phyloP scores from a whole-genome alignment of 2,888 invertebrate species.

The Periphyllus acericola region DNA sequence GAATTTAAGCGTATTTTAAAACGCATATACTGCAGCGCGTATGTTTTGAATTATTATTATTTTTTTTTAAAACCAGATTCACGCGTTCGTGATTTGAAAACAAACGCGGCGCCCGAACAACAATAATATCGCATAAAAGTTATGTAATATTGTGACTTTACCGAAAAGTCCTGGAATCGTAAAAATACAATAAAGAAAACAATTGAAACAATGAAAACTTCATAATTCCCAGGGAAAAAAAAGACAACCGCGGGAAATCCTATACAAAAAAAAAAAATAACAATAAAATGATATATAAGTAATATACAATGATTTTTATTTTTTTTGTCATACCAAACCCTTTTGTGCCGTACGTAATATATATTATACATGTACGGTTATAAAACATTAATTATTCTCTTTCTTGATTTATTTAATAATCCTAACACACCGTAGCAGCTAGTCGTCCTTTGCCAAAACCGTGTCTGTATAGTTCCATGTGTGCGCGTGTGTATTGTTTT shows the following conservation, averaged over 20 bases:
- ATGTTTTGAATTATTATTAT: background rate
- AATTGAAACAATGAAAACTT: constrained; percentile 34
- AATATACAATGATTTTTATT: background rate
- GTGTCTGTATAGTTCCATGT: background rate
- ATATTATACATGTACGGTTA: background rate
- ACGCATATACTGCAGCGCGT: background rate
- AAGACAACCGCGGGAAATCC: background rate
- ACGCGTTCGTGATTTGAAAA: background rate
- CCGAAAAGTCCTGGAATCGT: background rate
- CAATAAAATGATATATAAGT: background rate
- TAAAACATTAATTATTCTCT: constrained; percentile 15
- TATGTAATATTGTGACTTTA: background rate
- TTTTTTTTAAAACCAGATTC: constrained; percentile 2
- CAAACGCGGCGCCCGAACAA: background rate
- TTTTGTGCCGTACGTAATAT: background rate
- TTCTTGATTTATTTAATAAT: constrained; percentile 41
- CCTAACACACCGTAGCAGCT: constrained; percentile 50
- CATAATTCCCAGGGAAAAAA: background rate
- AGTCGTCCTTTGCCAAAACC: constrained; percentile 15
- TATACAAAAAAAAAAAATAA: background rate
- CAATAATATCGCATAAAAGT: background rate
- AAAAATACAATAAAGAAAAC: constrained; percentile 13
- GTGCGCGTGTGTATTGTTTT: background rate
- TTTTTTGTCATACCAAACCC: background rate
- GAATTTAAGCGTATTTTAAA: background rate